Conservation (phyloP, 2,888 invertebrate species). For the Altica lythri region DNA sequence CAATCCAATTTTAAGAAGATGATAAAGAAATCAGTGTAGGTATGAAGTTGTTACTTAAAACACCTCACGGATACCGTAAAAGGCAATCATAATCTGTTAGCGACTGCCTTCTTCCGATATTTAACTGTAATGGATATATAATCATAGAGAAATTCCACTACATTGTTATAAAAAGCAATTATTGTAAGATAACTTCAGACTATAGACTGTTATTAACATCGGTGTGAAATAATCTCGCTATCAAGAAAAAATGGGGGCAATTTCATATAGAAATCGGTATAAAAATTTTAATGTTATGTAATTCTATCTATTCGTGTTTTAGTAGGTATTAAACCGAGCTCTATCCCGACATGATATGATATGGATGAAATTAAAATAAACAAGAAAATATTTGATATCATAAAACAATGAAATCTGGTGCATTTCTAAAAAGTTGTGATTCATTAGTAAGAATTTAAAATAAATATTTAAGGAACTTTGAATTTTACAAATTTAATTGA, state of each 20-base stretch:
- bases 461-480: too few species aligned
- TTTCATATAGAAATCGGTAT: background rate
- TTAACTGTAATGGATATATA: conserved; percentile 24
- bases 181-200: background rate
- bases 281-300: too few species aligned
- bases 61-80: conserved; percentile 23
- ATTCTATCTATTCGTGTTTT: too few species aligned
- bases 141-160: conserved; percentile 21
- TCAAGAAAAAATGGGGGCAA: background rate
- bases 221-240: conserved; percentile 1
- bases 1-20: too few species aligned
- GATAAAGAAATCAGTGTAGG: conserved; percentile 1
- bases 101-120: conserved; percentile 17
- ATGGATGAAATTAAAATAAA: too few species aligned
- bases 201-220: background rate
- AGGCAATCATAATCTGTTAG: conserved; percentile 23
- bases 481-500: too few species aligned
- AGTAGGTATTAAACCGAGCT: too few species aligned
- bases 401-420: too few species aligned
- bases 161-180: conserved; percentile 18
- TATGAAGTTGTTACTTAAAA: conserved; percentile 23
- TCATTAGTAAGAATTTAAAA: too few species aligned
- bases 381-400: too few species aligned
- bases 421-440: too few species aligned
- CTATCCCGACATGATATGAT: too few species aligned